These are phyloP conservation scores for Pomacea canaliculata DNA, from an alignment of 2,888 invertebrate species.

Conservation along the genomic window DNA sequence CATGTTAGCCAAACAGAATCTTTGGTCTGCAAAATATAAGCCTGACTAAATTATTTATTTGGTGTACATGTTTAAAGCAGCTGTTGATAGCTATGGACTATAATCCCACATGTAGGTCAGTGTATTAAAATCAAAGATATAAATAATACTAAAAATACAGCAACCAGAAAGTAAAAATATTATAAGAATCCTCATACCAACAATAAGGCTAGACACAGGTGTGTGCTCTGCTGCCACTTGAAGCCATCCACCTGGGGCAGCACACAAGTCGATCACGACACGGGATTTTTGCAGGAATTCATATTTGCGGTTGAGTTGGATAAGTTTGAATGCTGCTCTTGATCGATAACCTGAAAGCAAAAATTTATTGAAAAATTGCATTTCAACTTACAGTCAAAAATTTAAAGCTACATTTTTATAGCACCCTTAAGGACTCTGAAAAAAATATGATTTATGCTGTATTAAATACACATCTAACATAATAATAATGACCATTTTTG, in stretches of 20 bases:
- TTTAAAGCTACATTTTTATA: not conserved
- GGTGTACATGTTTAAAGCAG: too few relatives aligned
- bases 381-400: conserved; percentile 2
- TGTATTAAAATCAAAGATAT: too few relatives aligned
- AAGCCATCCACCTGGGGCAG: conserved; percentile 99
- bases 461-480: too few relatives aligned
- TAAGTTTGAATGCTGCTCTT: conserved; percentile 98
- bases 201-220: conserved; percentile 94
- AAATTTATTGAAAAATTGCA: not conserved
- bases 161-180: not conserved
- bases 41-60: too few relatives aligned
- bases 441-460: not conserved
- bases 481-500: too few relatives aligned
- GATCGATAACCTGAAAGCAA: conserved; percentile 86
- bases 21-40: too few relatives aligned
- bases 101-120: too few relatives aligned
- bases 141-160: not conserved
- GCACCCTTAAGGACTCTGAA: too few relatives aligned
- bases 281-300: conserved; percentile 95
- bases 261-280: conserved; percentile 98
- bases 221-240: conserved; percentile 97
- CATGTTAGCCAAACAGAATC: too few relatives aligned
- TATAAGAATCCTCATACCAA: conserved; percentile 73
- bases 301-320: conserved; percentile 96
- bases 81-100: too few relatives aligned